Evolutionary conservation across 2,888 invertebrate genomes (phyloP), one percentile per base, ranked within the genome.

Genomic region (Cataglyphis rosenhaueri): DNA sequence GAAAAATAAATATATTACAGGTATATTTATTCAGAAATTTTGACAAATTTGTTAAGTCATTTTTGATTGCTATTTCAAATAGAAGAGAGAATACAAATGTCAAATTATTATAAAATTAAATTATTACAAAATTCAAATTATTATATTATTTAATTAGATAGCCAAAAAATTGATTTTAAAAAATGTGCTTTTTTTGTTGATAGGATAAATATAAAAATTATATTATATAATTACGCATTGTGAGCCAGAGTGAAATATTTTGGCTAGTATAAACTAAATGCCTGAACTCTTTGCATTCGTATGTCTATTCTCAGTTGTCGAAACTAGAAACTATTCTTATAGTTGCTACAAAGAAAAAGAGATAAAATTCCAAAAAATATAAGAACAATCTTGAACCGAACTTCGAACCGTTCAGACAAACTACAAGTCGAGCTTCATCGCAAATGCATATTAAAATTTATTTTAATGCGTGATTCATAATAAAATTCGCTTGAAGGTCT

Each of bases 241-340:
- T 15, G 3, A 55, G 10, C 3, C 55, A 55, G 21, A 71, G 35
- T 55, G 55, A 71, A 55, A 35, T 71, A 21, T 70, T 55, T 71
- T 71, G 70, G 55, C 70, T 35, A 70, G 35, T 71, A 44, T 44
- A 52, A 35, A 8, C 1, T 52, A 70, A 55, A 70, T 52, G 35
- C 35, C 35, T 55, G 21, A 71, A 21, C 35, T 55, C 35, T 55
- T 70, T 70, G 41, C 41, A 70, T 52, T n/a, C 29, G 3, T 35
- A 35, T 55, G 15, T 66, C 29, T 18, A 44, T 15, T 44, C 44
- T 15, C 44, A 44, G 15, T 44, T 41, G 41, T 3, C 10, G 12
- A 41, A 12, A 12, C 12, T 41, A 41, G 12, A 41, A 3, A 41
- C 38, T 38, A 38, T 38, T 38, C 8, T 38, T 25, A 25, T 9